Percentiles rank a stretch among this genome's conserved stretches.
These are phyloP conservation scores for Cydia pomonella DNA, from an alignment of 1,140 invertebrate genomes.

Conservation along the genomic window DNA sequence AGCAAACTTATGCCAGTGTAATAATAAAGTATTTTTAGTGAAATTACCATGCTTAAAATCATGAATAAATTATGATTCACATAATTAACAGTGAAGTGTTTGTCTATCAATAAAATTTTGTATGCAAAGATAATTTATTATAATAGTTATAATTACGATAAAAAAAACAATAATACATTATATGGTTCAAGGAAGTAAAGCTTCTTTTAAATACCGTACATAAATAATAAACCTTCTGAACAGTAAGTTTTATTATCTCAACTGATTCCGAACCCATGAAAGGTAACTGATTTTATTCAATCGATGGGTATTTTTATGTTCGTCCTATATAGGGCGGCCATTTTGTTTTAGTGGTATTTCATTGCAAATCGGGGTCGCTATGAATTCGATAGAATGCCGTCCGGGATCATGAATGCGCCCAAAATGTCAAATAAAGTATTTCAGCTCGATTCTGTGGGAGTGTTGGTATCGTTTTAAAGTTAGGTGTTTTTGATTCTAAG, in stretches of 20 bases:
- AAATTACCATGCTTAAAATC: no score
- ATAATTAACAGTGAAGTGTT: no score
- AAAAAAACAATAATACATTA: no score
- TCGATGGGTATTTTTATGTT: conserved; percentile 25
- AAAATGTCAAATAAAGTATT: background rate
- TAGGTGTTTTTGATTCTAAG: background rate
- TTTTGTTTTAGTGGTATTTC: conserved; percentile 9
- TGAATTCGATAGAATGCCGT: background rate
- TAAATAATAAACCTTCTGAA: background rate
- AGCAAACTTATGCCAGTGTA: no score
- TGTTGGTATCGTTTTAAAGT: background rate
- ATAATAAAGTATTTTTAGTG: no score
- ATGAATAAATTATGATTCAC: no score
- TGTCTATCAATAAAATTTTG: no score
- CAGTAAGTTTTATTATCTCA: background rate
- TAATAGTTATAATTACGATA: no score
- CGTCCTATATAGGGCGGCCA: conserved; percentile 4
- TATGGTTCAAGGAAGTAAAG: no score
- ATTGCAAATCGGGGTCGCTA: conserved; percentile 19
- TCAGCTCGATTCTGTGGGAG: background rate
- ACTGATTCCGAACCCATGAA: background rate
- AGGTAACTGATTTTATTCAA: conserved; percentile 8
- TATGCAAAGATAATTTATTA: no score
- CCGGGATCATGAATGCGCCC: background rate
- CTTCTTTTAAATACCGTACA: no score